Evolutionary conservation across 2,888 invertebrate genomes (phyloP).

Genomic region (Campoletis raptor): DNA sequence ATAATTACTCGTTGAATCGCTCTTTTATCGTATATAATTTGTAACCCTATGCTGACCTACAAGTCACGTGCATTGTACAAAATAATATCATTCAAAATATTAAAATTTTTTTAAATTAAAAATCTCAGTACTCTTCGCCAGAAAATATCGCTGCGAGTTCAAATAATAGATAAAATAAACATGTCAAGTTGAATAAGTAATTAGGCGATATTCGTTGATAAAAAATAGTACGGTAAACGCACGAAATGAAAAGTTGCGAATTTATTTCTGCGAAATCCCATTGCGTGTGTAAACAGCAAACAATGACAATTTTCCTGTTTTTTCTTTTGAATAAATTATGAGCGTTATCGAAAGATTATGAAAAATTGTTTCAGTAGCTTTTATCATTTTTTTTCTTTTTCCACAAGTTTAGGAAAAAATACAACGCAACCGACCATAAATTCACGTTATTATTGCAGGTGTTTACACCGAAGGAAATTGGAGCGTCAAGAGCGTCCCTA

Average conservation of each 20-base stretch:
- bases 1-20: conserved; percentile 22
- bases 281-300: background rate
- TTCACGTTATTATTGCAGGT: conserved; percentile 75
- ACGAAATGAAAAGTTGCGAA: background rate
- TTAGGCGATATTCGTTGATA: background rate
- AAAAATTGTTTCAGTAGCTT: background rate
- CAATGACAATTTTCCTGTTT: background rate
- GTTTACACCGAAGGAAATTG: conserved; percentile 85
- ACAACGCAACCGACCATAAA: background rate
- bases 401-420: background rate
- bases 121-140: background rate
- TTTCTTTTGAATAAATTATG: background rate
- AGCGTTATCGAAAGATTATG: background rate
- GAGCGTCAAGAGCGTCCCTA: conserved; percentile 90
- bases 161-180: background rate
- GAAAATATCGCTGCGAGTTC: background rate
- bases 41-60: conserved; percentile 5
- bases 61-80: background rate
- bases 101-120: background rate
- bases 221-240: background rate
- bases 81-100: background rate
- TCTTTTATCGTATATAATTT: conserved; percentile 41
- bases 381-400: background rate
- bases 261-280: background rate
- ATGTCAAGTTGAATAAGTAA: background rate